Percentiles rank a stretch among this genome's conserved stretches.
Evolutionary conservation across 1,140 invertebrate genomes (phyloP).

Genomic region (Samia ricini): DNA sequence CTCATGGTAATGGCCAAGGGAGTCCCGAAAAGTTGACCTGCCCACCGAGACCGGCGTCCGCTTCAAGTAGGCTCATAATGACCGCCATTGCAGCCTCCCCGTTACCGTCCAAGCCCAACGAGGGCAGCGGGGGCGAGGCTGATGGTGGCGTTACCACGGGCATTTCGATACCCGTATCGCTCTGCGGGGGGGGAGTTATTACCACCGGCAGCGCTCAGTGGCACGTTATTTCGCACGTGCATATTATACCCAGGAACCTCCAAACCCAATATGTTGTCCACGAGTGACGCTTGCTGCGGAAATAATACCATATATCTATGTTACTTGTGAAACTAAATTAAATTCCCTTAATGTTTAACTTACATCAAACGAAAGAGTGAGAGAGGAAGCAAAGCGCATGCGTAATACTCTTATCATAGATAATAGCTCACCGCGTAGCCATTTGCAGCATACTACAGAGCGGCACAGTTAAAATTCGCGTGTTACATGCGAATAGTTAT

Average conservation of each 20-base stretch:
- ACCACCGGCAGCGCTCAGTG: constrained; percentile 36
- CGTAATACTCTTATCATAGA: too few relatives aligned
- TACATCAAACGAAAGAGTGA: too few relatives aligned
- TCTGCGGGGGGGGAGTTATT: constrained; percentile 6
- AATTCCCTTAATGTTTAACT: too few relatives aligned
- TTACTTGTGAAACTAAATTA: too few relatives aligned
- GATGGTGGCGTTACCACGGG: constrained; percentile 26
- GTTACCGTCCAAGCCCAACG: constrained; percentile 83
- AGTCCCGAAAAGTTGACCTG: constrained; percentile 91
- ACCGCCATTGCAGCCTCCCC: constrained; percentile 95
- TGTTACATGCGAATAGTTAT: too few relatives aligned
- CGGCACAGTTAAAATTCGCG: too few relatives aligned
- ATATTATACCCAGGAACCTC: constrained; percentile 25
- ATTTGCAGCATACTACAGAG: too few relatives aligned
- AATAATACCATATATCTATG: too few relatives aligned
- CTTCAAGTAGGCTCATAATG: constrained; percentile 94
- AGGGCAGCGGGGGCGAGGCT: constrained; percentile 37
- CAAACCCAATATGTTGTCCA: constrained; percentile 48
- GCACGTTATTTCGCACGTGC: constrained; percentile 68
- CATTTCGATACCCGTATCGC: neutral
- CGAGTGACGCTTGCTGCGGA: constrained; percentile 31
- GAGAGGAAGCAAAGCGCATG: too few relatives aligned
- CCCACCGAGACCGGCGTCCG: constrained; percentile 81
- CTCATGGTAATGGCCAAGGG: constrained; percentile 89
- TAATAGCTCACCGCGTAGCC: too few relatives aligned